phyloP scores from a whole-genome alignment of 2,888 invertebrate genomes.

The Anthrax anthrax region DNA sequence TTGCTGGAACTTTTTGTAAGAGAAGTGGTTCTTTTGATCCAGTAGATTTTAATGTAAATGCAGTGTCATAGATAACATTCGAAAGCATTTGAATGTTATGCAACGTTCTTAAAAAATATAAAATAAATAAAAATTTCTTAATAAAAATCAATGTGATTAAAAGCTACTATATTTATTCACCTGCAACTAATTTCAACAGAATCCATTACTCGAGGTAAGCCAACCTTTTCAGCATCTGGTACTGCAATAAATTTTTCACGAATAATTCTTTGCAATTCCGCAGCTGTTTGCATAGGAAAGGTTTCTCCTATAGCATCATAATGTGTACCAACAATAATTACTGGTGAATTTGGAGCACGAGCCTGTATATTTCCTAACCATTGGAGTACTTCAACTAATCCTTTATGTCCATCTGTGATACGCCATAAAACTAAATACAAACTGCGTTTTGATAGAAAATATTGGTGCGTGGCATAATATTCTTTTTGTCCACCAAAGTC shows the following conservation, averaged over 20 bases:
- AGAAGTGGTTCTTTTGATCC: slow-evolving; percentile 81
- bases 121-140: neutral
- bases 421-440: slow-evolving; percentile 93
- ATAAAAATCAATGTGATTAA: neutral
- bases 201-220: slow-evolving; percentile 83
- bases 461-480: slow-evolving; percentile 97
- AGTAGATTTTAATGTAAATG: slow-evolving; percentile 78
- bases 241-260: slow-evolving; percentile 79
- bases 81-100: slow-evolving; percentile 82
- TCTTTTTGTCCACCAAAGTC: slow-evolving; percentile 98
- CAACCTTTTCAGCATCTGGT: slow-evolving; percentile 90
- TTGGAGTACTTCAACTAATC: slow-evolving; percentile 77
- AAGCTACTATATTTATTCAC: slow-evolving; percentile 13
- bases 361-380: slow-evolving; percentile 95
- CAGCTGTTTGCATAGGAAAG: slow-evolving; percentile 35
- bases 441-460: slow-evolving; percentile 89
- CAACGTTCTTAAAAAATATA: slow-evolving; percentile 45
- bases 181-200: slow-evolving; percentile 73
- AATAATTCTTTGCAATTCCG: slow-evolving; percentile 78
- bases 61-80: slow-evolving; percentile 85
- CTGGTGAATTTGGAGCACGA: slow-evolving; percentile 90
- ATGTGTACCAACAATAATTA: slow-evolving; percentile 92
- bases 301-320: slow-evolving; percentile 61
- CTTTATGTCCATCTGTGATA: slow-evolving; percentile 80
- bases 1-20: slow-evolving; percentile 90